Conservation (phyloP, 1,140 invertebrate species). For the Cyrtorhinus lividipennis region DNA sequence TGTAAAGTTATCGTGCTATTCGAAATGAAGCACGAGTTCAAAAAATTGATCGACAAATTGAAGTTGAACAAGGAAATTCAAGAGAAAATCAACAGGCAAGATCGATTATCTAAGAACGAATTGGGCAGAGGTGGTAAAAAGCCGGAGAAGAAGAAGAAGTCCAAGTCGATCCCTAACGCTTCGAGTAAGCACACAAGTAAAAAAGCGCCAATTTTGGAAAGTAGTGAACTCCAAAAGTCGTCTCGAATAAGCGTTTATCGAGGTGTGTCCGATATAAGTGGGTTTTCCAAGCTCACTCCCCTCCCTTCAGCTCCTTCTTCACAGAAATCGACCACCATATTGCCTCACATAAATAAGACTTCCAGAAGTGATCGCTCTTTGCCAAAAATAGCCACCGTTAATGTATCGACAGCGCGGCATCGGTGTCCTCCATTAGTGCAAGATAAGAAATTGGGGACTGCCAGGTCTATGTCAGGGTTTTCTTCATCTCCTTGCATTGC, state of each 20-base stretch:
- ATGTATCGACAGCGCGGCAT: neutral
- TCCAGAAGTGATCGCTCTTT: neutral
- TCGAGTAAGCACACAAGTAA: neutral
- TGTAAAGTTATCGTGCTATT: neutral
- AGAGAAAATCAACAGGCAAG: constrained; percentile 2
- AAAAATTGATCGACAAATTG: neutral
- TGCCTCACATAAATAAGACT: neutral
- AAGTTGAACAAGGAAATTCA: neutral
- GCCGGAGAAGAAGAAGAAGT: neutral
- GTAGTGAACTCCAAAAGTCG: neutral
- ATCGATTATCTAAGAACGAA: too few species aligned
- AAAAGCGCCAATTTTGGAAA: neutral
- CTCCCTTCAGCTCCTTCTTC: neutral
- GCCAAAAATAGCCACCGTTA: neutral
- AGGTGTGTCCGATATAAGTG: neutral
- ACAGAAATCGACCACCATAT: neutral
- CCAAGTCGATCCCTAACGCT: neutral
- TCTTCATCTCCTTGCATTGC: neutral
- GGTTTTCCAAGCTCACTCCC: neutral
- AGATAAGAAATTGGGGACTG: neutral
- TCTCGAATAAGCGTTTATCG: neutral
- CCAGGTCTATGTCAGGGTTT: neutral
- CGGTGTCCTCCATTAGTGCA: neutral
- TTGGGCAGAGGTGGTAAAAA: neutral
- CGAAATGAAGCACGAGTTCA: constrained; percentile 2